Evolutionary conservation across 2,888 invertebrate genomes (phyloP), one percentile per base, ranked within the genome.

Genomic region (Syrphus vitripennis): DNA sequence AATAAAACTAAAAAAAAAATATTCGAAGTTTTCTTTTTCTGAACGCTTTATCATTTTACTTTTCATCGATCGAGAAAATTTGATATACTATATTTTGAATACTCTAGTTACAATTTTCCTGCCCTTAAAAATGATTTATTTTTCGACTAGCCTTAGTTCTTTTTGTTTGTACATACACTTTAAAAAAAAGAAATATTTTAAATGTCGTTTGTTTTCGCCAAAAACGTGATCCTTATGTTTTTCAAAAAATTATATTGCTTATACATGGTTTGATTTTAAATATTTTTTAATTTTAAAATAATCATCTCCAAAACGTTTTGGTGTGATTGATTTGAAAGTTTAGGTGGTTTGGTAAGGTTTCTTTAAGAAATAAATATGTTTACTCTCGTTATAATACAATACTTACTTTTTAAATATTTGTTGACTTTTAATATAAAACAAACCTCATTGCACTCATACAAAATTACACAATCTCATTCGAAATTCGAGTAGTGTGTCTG

Each of bases 221-320:
- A n/a, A n/a, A n/a, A n/a, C n/a, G n/a, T n/a, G n/a, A n/a, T n/a
- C n/a, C n/a, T n/a, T n/a, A n/a, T n/a, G n/a, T n/a, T n/a, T n/a
- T n/a, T n/a, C n/a, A n/a, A n/a, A n/a, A n/a, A n/a, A n/a, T n/a
- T 34, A 34, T 0, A 14, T n/a, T n/a, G 0, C 37, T 37, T 1
- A 37, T 14, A 37, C 37, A 42, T 16, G 45, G 4, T 19, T 16
- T 19, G 9, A 9, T 78, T 83, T 76, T 74, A 57, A 61, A 76
- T 74, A 80, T 84, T 84, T 80, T 76, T 84, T 84, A 80, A 80
- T n/a, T n/a, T n/a, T n/a, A n/a, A n/a, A n/a, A n/a, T n/a, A n/a
- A n/a, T n/a, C n/a, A n/a, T n/a, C n/a, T 69, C n/a, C 21, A 10
- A 50, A 40, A 40, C 9, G 4, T 21, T 24, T 69, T 69, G 26